Evolutionary conservation across 2,888 invertebrate genomes (phyloP).

Genomic region (Falcaria lacertinaria): DNA sequence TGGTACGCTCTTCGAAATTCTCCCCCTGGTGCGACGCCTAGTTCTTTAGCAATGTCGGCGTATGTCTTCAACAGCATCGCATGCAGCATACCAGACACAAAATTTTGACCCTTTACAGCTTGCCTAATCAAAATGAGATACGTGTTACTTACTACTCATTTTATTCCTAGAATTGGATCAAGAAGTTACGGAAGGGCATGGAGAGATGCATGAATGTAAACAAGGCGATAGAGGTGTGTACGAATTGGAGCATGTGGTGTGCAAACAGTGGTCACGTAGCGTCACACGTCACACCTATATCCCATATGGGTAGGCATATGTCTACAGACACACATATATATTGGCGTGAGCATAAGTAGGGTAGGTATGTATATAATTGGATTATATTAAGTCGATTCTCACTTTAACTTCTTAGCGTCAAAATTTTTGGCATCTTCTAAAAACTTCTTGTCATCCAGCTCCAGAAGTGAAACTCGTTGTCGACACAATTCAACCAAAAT

Average conservation of each 20-base stretch:
- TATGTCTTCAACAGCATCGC: constrained; percentile 72
- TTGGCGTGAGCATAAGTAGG: too few relatives aligned
- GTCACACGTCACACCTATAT: too few relatives aligned
- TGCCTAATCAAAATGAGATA: constrained; percentile 31
- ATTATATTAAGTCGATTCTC: constrained; percentile 17
- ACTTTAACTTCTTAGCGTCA: constrained; percentile 63
- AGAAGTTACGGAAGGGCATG: too few relatives aligned
- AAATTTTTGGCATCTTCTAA: constrained; percentile 71
- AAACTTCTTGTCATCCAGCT: constrained; percentile 69
- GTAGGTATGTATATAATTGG: too few relatives aligned
- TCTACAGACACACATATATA: too few relatives aligned
- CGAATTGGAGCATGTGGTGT: too few relatives aligned
- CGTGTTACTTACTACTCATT: too few relatives aligned
- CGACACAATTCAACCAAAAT: constrained; percentile 69
- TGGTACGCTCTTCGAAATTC: constrained; percentile 72
- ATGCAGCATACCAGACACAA: constrained; percentile 69
- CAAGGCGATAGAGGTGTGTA: too few relatives aligned
- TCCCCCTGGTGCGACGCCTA: constrained; percentile 71
- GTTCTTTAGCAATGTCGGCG: constrained; percentile 69
- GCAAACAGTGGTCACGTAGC: too few relatives aligned
- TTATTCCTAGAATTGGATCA: too few relatives aligned
- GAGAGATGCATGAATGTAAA: too few relatives aligned
- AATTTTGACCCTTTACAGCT: constrained; percentile 65
- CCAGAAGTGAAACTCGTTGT: constrained; percentile 64
- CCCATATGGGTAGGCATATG: too few relatives aligned